Conservation (phyloP, 2,113 vertebrate species). For the Serinus canaria region DNA sequence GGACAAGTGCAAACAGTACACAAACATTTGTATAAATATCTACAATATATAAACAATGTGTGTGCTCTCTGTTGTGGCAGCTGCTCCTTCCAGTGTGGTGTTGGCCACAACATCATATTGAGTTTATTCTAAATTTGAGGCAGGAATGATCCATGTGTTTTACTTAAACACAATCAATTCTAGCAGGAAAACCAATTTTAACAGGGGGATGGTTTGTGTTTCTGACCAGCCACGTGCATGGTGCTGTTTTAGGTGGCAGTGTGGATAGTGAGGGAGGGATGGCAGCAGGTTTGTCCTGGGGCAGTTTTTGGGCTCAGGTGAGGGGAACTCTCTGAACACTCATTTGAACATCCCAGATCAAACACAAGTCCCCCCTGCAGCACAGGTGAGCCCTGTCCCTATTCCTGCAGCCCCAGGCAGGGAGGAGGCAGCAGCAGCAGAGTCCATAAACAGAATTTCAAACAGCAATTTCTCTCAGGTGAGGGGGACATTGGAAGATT, state of each 20-base stretch:
- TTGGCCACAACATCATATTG: not conserved
- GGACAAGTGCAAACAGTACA: not conserved
- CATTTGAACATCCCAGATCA: not conserved
- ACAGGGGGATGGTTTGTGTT: not conserved
- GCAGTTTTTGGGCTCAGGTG: not conserved
- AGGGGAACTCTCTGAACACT: not conserved
- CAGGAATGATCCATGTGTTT: not conserved
- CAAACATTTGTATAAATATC: not conserved
- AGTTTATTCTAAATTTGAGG: not conserved
- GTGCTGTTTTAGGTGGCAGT: not conserved
- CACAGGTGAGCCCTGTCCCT: not conserved
- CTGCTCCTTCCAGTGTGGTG: not conserved
- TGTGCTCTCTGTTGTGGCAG: not conserved
- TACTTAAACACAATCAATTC: not conserved
- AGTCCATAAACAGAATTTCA: not conserved
- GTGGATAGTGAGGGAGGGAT: not conserved
- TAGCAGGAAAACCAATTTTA: not conserved
- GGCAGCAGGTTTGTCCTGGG: not conserved
- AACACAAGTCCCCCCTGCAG: not conserved
- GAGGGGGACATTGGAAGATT: not conserved
- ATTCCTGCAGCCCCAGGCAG: rapidly evolving
- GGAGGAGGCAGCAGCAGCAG: not conserved
- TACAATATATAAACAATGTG: not conserved
- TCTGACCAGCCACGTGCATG: not conserved
- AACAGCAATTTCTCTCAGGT: not conserved